Evolutionary conservation across 2,113 vertebrate species (phyloP).

Genomic region (Nibea albiflora): DNA sequence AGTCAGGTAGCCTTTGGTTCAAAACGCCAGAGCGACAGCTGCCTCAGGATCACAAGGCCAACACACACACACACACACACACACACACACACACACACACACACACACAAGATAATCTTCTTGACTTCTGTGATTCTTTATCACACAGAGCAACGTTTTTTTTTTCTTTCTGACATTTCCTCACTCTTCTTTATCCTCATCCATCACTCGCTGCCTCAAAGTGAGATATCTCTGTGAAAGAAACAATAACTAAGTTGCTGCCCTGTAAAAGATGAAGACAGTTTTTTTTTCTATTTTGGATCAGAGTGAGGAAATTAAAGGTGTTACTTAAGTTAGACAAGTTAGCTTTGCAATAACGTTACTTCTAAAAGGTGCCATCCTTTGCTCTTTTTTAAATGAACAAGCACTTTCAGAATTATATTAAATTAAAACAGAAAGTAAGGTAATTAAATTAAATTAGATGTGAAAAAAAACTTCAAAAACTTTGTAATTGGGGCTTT

Average conservation of each 20-base stretch:
- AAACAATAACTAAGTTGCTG: constrained; percentile 3
- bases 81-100: background rate
- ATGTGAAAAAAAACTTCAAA: background rate
- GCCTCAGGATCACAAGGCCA: background rate
- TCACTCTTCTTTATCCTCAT: constrained; percentile 10
- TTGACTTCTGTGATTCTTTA: constrained; percentile 1
- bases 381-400: background rate
- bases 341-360: background rate
- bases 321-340: background rate
- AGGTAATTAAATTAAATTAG: background rate
- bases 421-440: background rate
- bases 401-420: background rate
- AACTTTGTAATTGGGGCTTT: background rate
- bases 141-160: background rate
- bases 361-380: background rate
- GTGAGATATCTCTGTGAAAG: constrained; percentile 10
- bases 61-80: background rate
- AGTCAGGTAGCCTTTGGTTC: constrained; percentile 7
- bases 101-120: background rate
- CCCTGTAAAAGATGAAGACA: background rate
- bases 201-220: constrained; percentile 23
- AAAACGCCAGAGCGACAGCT: background rate
- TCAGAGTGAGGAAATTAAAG: background rate
- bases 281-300: background rate
- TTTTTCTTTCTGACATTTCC: constrained; percentile 5